Base-by-base conservation (phyloP, 2,888 invertebrate genomes). In the Octonoba sinensis region DNA sequence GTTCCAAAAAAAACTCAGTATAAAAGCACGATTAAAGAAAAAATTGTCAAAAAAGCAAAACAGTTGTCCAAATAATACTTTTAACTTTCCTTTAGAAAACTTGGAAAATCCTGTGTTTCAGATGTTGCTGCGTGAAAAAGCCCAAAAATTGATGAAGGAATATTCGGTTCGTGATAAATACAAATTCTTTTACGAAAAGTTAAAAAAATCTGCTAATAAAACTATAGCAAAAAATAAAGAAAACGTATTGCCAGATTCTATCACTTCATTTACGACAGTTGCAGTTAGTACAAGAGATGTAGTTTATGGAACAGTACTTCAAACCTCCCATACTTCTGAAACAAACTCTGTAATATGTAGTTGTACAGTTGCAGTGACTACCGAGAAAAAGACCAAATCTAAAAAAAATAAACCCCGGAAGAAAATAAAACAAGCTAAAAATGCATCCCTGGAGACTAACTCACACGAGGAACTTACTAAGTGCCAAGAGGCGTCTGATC, bases 221-320 rank as follows among this genome's bases (percentile, higher is more conserved):
- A 36, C 36, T 6, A 36, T 36, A 36, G 36, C 36, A 6, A 36
- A 36, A 36, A 36, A 36, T 36, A 36, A 36, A 36, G 36, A 36
- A 36, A 36, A 36, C 11, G 36, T 36, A 11, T 36, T 36, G 36
- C 36, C 36, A 3, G 36, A 36, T 36, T 2, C 3, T 36, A 11
- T 6, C 36, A 36, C 36, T 36, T 36, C 36, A 2, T 36, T 36
- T 36, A 51, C 59, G 22, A 59, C 75, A n/a, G 64, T 77, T 3
- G 76, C 54, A 11, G 56, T 77, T 12, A 47, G 76, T 4, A 77
- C 76, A 18, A 20, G 13, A 27, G 64, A 64, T 47, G 18, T 70
- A 12, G 18, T 69, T 22, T 56, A 27, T 56, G 76, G 76, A 12
- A 62, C 54, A 20, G 70, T 77, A 4, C 54, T 77, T 24, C 15